Base-by-base conservation (phyloP, 1,140 invertebrate species). In the Atopsyche davidsoni region DNA sequence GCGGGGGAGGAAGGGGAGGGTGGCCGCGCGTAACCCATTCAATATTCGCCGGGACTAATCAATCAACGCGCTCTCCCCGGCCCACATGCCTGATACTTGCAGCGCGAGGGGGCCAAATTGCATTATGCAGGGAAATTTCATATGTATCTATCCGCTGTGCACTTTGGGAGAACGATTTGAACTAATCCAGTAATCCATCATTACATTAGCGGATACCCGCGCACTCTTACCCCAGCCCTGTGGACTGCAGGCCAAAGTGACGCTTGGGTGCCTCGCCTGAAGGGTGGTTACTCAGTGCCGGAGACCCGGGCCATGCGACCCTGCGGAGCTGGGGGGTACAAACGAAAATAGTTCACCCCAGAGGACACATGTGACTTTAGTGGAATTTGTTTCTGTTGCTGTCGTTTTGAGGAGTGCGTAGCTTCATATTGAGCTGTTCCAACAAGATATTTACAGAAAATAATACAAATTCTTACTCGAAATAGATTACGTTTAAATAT, bases 81-180 rank as follows among this genome's bases (percentile, higher is more conserved):
- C 32, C 13, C n/a, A 28, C n/a, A 28, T 28, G n/a, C 24, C n/a
- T 6, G 6, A 4, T 17, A 16, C 42, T 45, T 45, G 22, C 34
- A 38, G 10, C 38, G 38, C 21, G 4, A 40, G 56, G 56, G 51
- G 39, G 14, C 48, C 22, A 58, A 58, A 58, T 58, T 58, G 56
- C 56, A 58, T 58, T 58, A 58, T 58, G 56, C 51, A 58, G 56
- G 51, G 56, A 58, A 58, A 58, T 58, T 58, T 58, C 51, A 53
- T 58, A 58, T 58, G 56, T 58, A 58, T 58, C 56, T 54, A 54
- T 58, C 51, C 51, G 36, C 36, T 41, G 51, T 58, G 56, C 56
- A 58, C 56, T 58, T 54, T 58, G 43, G 42, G 51, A 51, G 56
- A 58, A 54, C 56, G 56, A 58, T 58, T 58, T 58, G 47, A 58